Conservation (phyloP, 1,140 invertebrate genomes). For the Brachionus plicatilis region DNA sequence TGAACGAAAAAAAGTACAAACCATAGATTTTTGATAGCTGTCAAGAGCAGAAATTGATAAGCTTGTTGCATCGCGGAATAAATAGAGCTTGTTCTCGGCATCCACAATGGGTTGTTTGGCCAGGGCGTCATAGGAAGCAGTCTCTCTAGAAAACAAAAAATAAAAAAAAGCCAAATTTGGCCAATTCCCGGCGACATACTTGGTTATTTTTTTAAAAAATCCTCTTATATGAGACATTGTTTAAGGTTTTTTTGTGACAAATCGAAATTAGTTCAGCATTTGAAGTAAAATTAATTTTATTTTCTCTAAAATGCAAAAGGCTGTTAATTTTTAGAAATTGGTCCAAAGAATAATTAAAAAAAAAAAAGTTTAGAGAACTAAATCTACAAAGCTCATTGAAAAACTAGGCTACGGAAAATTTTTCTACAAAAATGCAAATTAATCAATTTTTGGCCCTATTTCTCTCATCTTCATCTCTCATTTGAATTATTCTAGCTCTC, state of each 20-base stretch:
- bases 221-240: constrained; percentile 36
- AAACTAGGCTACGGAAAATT: constrained; percentile 39
- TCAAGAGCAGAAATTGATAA: neutral
- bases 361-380: neutral
- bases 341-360: neutral
- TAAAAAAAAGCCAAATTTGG: neutral
- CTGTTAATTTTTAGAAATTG: neutral
- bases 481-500: neutral
- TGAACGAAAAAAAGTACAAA: neutral
- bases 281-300: neutral
- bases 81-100: constrained; percentile 24
- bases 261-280: constrained; percentile 2
- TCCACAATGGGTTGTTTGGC: constrained; percentile 38
- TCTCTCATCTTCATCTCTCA: neutral
- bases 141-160: neutral
- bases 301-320: neutral
- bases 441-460: constrained; percentile 35
- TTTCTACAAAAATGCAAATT: constrained; percentile 13
- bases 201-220: constrained; percentile 37
- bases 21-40: constrained; percentile 28
- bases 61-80: constrained; percentile 18
- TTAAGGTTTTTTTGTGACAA: neutral
- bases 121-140: constrained; percentile 2
- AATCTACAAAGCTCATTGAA: neutral
- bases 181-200: neutral